These are phyloP conservation scores for Ammospiza caudacuta DNA, from an alignment of 2,113 vertebrate species.

Conservation along the genomic window DNA sequence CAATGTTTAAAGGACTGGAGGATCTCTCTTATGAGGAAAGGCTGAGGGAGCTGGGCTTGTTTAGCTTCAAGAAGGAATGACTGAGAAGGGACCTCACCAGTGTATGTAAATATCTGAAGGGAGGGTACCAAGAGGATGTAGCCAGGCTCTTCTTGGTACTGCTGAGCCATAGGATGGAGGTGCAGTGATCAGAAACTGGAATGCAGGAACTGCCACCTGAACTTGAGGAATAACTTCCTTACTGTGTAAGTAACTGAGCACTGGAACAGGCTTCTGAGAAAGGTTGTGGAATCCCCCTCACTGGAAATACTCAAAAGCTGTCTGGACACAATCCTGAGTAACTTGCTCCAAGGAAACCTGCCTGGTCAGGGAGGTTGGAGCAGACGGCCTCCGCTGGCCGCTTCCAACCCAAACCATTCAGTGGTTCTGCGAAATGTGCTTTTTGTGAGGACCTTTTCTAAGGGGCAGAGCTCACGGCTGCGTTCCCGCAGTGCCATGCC, in stretches of 20 bases:
- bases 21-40: background rate
- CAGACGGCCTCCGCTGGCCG: background rate
- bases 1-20: background rate
- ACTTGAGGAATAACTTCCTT: background rate
- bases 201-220: background rate
- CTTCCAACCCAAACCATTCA: background rate
- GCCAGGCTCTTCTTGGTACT: background rate
- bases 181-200: background rate
- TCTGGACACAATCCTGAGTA: background rate
- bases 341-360: too few relatives aligned
- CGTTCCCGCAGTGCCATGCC: background rate
- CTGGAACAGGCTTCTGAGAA: background rate
- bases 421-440: background rate
- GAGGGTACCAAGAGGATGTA: background rate
- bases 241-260: background rate
- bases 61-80: background rate
- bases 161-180: background rate
- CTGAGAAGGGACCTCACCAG: background rate
- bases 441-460: background rate
- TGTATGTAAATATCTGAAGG: background rate
- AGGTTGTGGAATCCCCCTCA: background rate
- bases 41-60: background rate
- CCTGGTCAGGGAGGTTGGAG: background rate
- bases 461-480: rapidly evolving
- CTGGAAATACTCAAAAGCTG: background rate